A percentile compares a stretch with the other conserved stretches of the same genome.
phyloP scores from a whole-genome alignment of 2,888 invertebrate species.

The Rhamphomyia laevipes region DNA sequence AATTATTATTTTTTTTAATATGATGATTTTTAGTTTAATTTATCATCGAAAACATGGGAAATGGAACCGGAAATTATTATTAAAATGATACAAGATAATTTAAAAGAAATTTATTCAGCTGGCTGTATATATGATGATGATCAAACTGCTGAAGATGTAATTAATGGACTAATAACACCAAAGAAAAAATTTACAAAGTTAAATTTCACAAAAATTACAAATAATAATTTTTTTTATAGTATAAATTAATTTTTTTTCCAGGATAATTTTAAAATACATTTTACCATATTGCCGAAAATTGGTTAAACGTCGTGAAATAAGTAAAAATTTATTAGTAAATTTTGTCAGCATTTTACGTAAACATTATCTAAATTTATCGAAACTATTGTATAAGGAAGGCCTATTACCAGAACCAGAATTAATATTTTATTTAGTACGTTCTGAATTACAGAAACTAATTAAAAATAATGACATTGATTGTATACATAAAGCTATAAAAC shows the following conservation, averaged over 20 bases:
- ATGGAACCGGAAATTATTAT: constrained; percentile 49
- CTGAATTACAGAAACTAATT: constrained; percentile 51
- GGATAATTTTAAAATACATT: constrained; percentile 46
- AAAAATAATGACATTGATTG: constrained; percentile 42
- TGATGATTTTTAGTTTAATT: constrained; percentile 46
- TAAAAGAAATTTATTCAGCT: not conserved
- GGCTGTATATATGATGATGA: not conserved
- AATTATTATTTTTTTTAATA: not conserved
- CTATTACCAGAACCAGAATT: constrained; percentile 51
- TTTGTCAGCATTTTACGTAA: constrained; percentile 47
- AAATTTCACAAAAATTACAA: not conserved
- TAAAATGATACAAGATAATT: constrained; percentile 43
- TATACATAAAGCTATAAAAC: constrained; percentile 55
- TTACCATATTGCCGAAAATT: constrained; percentile 48
- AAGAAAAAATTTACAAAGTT: constrained; percentile 40
- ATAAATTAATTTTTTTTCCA: constrained; percentile 22
- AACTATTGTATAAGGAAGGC: constrained; percentile 47
- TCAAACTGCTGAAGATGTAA: constrained; percentile 34
- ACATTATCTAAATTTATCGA: constrained; percentile 46
- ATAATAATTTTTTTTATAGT: not conserved
- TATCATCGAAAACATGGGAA: constrained; percentile 53
- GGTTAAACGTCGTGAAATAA: constrained; percentile 52
- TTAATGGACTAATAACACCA: constrained; percentile 41
- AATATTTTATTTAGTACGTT: constrained; percentile 53
- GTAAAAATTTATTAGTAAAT: constrained; percentile 48